Evolutionary conservation across 2,888 invertebrate species (phyloP).

Genomic region (Rambutsinella grinnellia): DNA sequence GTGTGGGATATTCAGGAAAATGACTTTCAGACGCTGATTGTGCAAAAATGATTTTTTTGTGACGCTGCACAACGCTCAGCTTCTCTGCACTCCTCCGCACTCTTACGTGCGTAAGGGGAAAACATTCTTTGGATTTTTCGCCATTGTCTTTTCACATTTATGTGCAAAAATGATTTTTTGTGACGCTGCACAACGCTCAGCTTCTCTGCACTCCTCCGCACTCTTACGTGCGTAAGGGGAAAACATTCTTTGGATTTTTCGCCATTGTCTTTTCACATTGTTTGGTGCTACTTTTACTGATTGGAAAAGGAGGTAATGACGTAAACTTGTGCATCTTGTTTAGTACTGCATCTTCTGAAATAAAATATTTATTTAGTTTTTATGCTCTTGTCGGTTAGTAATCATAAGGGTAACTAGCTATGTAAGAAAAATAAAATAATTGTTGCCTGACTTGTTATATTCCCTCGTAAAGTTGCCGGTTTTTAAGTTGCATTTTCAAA

Average conservation of each 20-base stretch:
- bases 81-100: background rate
- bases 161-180: no score
- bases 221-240: background rate
- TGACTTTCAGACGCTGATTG: no score
- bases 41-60: no score
- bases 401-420: constrained; percentile 2
- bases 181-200: background rate
- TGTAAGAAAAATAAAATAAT: constrained; percentile 16
- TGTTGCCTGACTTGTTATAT: constrained; percentile 51
- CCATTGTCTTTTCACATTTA: background rate
- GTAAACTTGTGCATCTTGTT: no score
- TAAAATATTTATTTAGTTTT: no score
- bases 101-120: background rate
- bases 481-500: background rate
- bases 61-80: background rate
- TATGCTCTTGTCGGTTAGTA: constrained; percentile 37
- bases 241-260: background rate
- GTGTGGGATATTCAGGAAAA: background rate
- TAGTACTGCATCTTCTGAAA: background rate
- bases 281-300: background rate
- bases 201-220: background rate
- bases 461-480: constrained; percentile 4
- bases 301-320: background rate
- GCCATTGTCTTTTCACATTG: background rate
- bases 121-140: background rate